Base-by-base conservation (phyloP, 1,140 invertebrate species). In the Lepidurus packardi region DNA sequence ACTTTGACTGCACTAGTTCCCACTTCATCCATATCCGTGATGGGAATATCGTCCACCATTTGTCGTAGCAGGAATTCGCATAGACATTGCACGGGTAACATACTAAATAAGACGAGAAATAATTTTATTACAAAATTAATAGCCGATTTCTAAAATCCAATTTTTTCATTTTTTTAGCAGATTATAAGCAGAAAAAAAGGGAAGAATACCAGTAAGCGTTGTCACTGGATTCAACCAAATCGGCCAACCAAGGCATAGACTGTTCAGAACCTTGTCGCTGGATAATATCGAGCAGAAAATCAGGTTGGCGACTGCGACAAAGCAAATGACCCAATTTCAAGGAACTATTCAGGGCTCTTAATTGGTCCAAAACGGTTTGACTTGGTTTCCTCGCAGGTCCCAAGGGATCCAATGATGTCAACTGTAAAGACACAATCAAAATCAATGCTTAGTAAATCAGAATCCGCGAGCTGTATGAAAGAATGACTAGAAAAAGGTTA, bases 201-300 rank as follows among this genome's bases (percentile, higher is more conserved):
- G 7, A 21, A 41, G 42, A 76, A 84, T 85, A 84, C 89, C 88
- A 90, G 3, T 91, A 87, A n/a, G 93, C 93, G 4, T 93, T 91
- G 82, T 97, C 94, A 81, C 93, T 94, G 80, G 93, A 95, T 81
- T 96, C 93, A 13, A 99, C 94, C 43, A 99, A 86, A 84, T 97
- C 95, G 13, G 95, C 94, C 47, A 99, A 87, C 96, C 96, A 98
- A 6, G 96, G 95, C 95, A 98, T 97, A 25, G 96, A 94, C 80
- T 94, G 93, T 24, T 91, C 92, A 11, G 94, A 92, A 80, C 88
- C 88, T 84, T 88, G 82, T 24, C 83, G 65, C 81, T 96, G 92
- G 83, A 98, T 97, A 74, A 98, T 94, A 83, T 97, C 94, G 75
- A 98, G 85, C 11, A 98, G 87, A 82, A 98, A 93, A 84, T 98